These are phyloP conservation scores for Mesaphorura yosii DNA, from an alignment of 1,140 invertebrate species.

Conservation along the genomic window DNA sequence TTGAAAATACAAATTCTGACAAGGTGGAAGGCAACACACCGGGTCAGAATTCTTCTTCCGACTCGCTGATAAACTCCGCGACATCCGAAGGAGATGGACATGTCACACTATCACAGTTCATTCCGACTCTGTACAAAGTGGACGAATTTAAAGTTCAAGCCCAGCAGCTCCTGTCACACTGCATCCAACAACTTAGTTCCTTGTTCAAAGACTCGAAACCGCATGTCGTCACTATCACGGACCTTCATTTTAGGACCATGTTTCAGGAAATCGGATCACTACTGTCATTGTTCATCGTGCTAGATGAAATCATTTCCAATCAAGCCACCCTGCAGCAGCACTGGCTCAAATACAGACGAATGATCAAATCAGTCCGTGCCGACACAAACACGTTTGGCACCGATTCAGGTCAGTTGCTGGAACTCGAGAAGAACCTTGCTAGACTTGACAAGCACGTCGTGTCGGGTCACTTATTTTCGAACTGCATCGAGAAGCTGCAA, in stretches of 20 bases:
- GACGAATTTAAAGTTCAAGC: conserved; percentile 7
- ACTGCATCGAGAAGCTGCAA: conserved; percentile 32
- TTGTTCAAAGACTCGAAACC: conserved; percentile 29
- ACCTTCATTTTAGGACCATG: conserved; percentile 32
- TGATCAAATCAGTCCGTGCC: conserved; percentile 54
- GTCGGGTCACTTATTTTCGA: conserved; percentile 52
- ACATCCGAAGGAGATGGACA: conserved; percentile 28
- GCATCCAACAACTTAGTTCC: conserved; percentile 16
- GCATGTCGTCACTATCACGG: conserved; percentile 22
- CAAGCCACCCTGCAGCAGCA: conserved; percentile 51
- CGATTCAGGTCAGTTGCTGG: conserved; percentile 44
- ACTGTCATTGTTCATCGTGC: conserved; percentile 52
- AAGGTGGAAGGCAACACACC: background rate
- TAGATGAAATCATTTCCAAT: conserved; percentile 56
- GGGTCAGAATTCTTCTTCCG: background rate
- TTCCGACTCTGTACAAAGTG: conserved; percentile 22
- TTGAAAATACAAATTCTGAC: conserved; percentile 3
- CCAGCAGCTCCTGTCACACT: conserved; percentile 9
- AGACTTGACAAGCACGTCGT: conserved; percentile 51
- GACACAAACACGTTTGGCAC: conserved; percentile 51
- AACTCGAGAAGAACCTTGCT: conserved; percentile 53
- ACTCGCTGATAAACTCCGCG: no score
- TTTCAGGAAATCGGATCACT: conserved; percentile 54
- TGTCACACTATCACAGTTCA: conserved; percentile 17
- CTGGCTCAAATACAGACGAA: conserved; percentile 56